Conservation (phyloP, 37 sponge, comb jelly and placozoan genomes). For the Tethya wilhelma region DNA sequence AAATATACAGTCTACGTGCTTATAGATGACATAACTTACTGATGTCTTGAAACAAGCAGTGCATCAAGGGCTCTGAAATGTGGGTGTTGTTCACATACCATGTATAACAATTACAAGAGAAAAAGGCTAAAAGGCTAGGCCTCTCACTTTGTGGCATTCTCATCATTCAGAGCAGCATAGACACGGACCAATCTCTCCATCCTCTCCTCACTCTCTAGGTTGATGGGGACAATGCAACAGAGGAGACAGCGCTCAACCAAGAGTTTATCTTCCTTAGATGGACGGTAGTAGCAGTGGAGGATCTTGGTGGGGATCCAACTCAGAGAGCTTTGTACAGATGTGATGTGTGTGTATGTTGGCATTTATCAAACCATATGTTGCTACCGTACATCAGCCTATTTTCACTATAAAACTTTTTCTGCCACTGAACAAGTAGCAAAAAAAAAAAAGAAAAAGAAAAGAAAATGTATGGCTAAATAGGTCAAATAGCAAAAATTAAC, state of each 20-base stretch:
- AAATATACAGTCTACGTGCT: background rate
- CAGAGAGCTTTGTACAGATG: too few relatives aligned
- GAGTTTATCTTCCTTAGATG: constrained; percentile 60
- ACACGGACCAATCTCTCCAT: constrained; percentile 71
- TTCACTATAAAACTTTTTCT: too few relatives aligned
- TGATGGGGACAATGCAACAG: constrained; percentile 75
- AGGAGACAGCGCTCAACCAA: constrained; percentile 72
- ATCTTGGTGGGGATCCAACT: constrained; percentile 91
- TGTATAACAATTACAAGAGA: background rate
- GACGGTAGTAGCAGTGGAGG: constrained; percentile 80
- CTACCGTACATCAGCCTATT: too few relatives aligned
- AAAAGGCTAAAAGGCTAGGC: background rate
- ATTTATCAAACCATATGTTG: too few relatives aligned
- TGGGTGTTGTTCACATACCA: background rate
- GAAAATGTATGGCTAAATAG: too few relatives aligned
- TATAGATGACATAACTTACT: constrained; percentile 25
- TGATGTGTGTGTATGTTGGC: too few relatives aligned
- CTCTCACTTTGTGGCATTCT: constrained; percentile 50
- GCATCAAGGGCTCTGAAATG: constrained; percentile 55
- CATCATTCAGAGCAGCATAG: constrained; percentile 62
- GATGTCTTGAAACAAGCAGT: constrained; percentile 25
- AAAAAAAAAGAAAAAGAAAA: too few relatives aligned
- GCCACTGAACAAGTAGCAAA: too few relatives aligned
- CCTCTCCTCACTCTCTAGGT: constrained; percentile 49
- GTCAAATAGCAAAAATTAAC: too few relatives aligned